These are phyloP conservation scores for Porites lobata DNA, from an alignment of 92 coral and sea anemone species.

Conservation along the genomic window DNA sequence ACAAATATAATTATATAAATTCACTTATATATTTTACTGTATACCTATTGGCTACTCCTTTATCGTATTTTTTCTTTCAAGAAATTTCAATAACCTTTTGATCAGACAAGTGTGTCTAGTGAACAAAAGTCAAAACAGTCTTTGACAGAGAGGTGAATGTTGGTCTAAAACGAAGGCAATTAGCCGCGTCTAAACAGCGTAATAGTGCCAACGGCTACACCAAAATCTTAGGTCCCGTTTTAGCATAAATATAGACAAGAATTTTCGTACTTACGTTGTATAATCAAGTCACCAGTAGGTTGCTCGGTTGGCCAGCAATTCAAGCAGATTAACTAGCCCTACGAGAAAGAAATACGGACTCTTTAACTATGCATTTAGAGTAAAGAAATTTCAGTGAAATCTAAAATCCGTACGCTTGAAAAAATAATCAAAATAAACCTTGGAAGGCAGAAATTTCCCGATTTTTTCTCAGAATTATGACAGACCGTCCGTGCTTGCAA, in stretches of 20 bases:
- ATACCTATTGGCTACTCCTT: not conserved
- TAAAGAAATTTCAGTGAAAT: not conserved
- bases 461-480: slow-evolving; percentile 76
- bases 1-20: no score
- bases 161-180: not conserved
- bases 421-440: slow-evolving; percentile 29
- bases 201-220: not conserved
- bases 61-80: not conserved
- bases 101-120: not conserved
- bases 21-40: not conserved
- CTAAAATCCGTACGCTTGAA: not conserved
- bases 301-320: slow-evolving; percentile 36
- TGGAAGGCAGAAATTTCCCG: slow-evolving; percentile 39
- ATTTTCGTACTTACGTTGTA: slow-evolving; percentile 29
- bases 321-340: slow-evolving; percentile 26
- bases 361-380: not conserved
- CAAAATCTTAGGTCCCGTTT: not conserved
- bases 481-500: slow-evolving; percentile 74
- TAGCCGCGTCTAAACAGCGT: not conserved
- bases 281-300: slow-evolving; percentile 16
- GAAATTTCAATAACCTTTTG: not conserved
- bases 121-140: not conserved
- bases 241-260: not conserved
- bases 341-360: slow-evolving; percentile 5
- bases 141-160: not conserved